Evolutionary conservation across 2,797 vertebrate species (phyloP).

Genomic region (Margarornis squamiger): DNA sequence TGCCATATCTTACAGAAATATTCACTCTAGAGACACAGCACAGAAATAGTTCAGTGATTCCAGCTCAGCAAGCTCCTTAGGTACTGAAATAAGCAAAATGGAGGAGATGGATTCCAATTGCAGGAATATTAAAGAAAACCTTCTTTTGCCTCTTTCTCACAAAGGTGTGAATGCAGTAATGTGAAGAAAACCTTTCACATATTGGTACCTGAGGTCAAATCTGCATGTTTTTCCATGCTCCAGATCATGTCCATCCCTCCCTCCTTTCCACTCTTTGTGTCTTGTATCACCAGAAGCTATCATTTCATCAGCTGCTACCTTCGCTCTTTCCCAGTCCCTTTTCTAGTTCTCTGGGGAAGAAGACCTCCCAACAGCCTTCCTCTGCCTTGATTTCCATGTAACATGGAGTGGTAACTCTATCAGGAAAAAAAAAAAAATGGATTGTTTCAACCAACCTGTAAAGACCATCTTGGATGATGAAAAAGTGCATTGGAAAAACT

Average conservation of each 20-base stretch:
- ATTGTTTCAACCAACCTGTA: not conserved
- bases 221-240: not conserved
- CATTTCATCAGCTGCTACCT: not conserved
- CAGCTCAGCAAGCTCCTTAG: not conserved
- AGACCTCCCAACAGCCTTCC: not conserved
- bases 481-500: not conserved
- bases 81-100: not conserved
- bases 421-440: not conserved
- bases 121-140: not conserved
- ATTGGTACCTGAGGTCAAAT: not conserved
- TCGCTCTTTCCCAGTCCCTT: not conserved
- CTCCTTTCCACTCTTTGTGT: not conserved
- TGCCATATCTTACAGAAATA: not conserved
- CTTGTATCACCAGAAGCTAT: not conserved
- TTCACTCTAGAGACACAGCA: not conserved
- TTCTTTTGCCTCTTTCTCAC: not conserved
- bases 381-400: not conserved
- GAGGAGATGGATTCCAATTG: not conserved
- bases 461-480: not conserved
- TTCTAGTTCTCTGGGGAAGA: not conserved
- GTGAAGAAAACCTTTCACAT: not conserved
- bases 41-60: not conserved
- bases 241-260: not conserved
- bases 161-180: not conserved
- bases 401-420: not conserved